A percentile compares a stretch with the other conserved stretches of the same genome.
Conservation (phyloP, 2,113 vertebrate species). For the Coturnix japonica region DNA sequence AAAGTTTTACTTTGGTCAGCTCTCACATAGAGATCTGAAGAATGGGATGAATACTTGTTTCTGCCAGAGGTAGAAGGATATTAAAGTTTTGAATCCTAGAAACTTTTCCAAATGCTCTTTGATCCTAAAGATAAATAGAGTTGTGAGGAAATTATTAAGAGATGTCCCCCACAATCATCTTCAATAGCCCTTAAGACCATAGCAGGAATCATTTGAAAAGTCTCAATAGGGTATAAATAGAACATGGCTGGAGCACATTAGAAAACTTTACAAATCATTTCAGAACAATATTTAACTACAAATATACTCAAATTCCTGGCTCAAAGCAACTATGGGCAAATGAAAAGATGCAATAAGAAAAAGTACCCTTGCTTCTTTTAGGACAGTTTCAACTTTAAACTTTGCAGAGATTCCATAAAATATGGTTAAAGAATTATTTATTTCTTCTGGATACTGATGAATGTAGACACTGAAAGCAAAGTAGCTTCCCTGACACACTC, state of each 20-base stretch:
- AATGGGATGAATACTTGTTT: neutral
- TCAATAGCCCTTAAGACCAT: neutral
- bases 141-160: neutral
- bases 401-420: neutral
- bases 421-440: neutral
- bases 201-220: neutral
- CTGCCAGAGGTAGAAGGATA: neutral
- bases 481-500: neutral
- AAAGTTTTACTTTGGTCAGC: neutral
- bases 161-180: fast-evolving
- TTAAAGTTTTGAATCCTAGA: neutral
- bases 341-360: neutral
- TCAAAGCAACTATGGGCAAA: neutral
- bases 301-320: neutral
- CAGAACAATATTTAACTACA: neutral
- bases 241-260: fast-evolving
- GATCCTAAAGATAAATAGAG: neutral
- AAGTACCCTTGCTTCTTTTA: neutral
- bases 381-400: neutral
- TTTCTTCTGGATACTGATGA: neutral
- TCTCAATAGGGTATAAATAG: neutral
- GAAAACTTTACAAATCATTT: neutral
- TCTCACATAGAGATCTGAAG: neutral
- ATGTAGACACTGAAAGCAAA: neutral
- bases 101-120: neutral